Evolutionary conservation across 2,113 vertebrate species (phyloP).

Genomic region (Aythya baeri): DNA sequence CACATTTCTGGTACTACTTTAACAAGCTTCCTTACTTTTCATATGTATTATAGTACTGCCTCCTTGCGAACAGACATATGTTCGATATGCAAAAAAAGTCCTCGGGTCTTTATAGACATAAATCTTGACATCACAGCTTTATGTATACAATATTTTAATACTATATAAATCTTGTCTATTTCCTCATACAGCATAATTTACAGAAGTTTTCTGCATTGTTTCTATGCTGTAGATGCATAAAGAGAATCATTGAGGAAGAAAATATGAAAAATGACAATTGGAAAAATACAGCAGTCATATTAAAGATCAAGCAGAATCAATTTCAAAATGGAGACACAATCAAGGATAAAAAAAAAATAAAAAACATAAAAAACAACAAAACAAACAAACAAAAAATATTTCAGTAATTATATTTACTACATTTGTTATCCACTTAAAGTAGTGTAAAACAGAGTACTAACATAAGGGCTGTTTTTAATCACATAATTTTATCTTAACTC

Average conservation of each 20-base stretch:
- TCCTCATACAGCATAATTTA: background rate
- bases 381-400: background rate
- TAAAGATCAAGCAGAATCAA: background rate
- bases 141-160: background rate
- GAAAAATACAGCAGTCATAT: background rate
- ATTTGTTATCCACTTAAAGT: background rate
- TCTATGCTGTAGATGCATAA: background rate
- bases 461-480: background rate
- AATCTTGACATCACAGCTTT: background rate
- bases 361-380: too few relatives aligned
- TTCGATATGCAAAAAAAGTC: background rate
- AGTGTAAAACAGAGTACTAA: background rate
- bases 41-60: background rate
- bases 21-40: background rate
- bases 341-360: background rate
- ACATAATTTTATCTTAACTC: background rate
- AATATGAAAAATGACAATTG: background rate
- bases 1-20: background rate
- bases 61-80: background rate
- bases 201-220: background rate
- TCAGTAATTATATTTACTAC: background rate
- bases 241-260: background rate
- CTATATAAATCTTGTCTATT: background rate
- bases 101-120: background rate
- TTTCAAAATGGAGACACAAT: background rate